These are phyloP conservation scores for Xiphorhynchus erythropygius DNA, from an alignment of 2,797 vertebrate genomes.

Conservation along the genomic window DNA sequence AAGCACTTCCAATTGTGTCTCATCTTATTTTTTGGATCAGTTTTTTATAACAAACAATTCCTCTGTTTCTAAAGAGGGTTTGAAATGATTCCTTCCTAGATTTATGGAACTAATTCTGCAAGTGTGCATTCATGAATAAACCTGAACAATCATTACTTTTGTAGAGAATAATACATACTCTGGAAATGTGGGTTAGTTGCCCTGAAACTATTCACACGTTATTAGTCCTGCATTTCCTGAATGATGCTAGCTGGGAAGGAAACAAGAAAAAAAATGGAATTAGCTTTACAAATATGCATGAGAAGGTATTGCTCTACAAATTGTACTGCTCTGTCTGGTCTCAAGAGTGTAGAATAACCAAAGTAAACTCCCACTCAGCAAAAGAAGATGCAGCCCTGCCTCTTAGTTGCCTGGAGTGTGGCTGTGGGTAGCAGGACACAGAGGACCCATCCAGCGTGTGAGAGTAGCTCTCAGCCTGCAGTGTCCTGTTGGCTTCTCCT, in stretches of 20 bases:
- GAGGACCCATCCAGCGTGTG: not conserved
- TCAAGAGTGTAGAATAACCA: not conserved
- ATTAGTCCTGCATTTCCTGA: not conserved
- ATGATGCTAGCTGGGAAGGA: not conserved
- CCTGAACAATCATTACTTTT: constrained; percentile 49
- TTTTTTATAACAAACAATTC: constrained; percentile 1
- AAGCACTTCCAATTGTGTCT: constrained; percentile 17
- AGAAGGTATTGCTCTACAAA: not conserved
- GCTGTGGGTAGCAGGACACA: not conserved
- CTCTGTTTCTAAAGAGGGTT: not conserved
- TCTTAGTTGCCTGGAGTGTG: not conserved
- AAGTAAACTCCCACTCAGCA: not conserved
- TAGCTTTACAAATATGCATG: not conserved
- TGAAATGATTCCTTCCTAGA: not conserved
- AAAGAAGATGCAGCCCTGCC: not conserved
- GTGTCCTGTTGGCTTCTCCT: not conserved
- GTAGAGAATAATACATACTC: constrained; percentile 26
- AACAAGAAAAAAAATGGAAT: not conserved
- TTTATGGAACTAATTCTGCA: constrained; percentile 52
- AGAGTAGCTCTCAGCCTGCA: not conserved
- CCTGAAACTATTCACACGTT: not conserved
- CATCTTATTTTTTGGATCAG: not conserved
- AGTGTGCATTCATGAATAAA: constrained; percentile 21
- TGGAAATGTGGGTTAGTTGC: constrained; percentile 33
- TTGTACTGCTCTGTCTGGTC: not conserved